These are phyloP conservation scores for Paralichthys olivaceus DNA, from an alignment of 2,113 vertebrate species.

Conservation along the genomic window DNA sequence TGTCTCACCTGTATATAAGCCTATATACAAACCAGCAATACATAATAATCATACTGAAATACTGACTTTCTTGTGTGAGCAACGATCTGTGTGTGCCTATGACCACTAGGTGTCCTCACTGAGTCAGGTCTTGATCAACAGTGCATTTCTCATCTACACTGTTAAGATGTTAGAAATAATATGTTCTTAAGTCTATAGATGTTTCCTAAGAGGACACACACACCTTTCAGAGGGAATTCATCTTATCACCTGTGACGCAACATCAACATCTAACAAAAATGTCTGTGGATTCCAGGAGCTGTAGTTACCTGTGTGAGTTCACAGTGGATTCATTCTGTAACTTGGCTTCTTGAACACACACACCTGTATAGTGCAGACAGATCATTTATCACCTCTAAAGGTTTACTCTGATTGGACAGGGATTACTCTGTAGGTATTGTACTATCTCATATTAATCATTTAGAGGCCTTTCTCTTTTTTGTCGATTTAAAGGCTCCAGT, in stretches of 20 bases:
- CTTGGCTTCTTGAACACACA: not conserved
- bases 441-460: not conserved
- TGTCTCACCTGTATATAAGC: too few relatives aligned
- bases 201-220: not conserved
- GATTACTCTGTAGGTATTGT: not conserved
- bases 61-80: too few relatives aligned
- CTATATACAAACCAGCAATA: too few relatives aligned
- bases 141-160: not conserved
- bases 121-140: not conserved
- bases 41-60: too few relatives aligned
- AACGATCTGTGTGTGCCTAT: too few relatives aligned
- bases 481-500: not conserved
- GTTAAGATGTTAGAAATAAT: not conserved
- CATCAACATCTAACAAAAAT: not conserved
- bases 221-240: not conserved
- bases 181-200: not conserved
- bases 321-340: not conserved
- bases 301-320: not conserved
- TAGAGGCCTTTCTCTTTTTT: not conserved
- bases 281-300: slow-evolving; percentile 22
- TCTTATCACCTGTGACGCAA: slow-evolving; percentile 12
- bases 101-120: slow-evolving; percentile 57
- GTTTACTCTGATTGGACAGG: not conserved
- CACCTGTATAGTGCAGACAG: slow-evolving; percentile 3
- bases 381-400: slow-evolving; percentile 7